phyloP scores from a whole-genome alignment of 2,113 vertebrate species.

The Mystacornis crossleyi region DNA sequence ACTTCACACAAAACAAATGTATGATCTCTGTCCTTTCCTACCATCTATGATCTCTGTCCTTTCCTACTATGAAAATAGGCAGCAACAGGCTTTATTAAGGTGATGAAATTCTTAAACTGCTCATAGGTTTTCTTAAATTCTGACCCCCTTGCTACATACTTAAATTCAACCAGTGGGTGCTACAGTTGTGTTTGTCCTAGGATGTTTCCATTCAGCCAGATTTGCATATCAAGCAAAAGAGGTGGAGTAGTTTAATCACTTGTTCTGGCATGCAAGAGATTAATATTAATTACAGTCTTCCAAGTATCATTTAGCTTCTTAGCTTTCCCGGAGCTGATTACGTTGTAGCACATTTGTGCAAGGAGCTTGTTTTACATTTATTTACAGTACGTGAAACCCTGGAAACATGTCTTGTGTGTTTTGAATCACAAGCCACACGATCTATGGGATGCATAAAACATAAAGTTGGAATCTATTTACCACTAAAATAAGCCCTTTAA shows the following conservation, averaged over 20 bases:
- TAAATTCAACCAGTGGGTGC: not conserved
- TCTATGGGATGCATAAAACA: not conserved
- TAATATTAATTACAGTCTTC: conserved; percentile 45
- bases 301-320: not conserved
- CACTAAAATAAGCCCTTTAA: not conserved
- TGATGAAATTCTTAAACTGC: not conserved
- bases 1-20: not conserved
- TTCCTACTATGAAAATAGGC: not conserved
- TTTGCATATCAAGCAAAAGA: not conserved
- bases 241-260: not conserved
- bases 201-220: not conserved
- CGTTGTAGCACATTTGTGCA: not conserved
- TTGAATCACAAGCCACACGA: conserved; percentile 12
- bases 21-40: not conserved
- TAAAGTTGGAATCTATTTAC: not conserved
- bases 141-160: not conserved
- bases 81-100: not conserved
- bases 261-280: conserved; percentile 16
- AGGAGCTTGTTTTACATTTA: conserved; percentile 45
- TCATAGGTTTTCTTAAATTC: not conserved
- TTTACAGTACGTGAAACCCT: not conserved
- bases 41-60: too few species aligned
- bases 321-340: not conserved
- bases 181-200: not conserved
- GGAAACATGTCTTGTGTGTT: not conserved